Conservation (phyloP, 2,113 vertebrate genomes). For the Thunnus maccoyii region DNA sequence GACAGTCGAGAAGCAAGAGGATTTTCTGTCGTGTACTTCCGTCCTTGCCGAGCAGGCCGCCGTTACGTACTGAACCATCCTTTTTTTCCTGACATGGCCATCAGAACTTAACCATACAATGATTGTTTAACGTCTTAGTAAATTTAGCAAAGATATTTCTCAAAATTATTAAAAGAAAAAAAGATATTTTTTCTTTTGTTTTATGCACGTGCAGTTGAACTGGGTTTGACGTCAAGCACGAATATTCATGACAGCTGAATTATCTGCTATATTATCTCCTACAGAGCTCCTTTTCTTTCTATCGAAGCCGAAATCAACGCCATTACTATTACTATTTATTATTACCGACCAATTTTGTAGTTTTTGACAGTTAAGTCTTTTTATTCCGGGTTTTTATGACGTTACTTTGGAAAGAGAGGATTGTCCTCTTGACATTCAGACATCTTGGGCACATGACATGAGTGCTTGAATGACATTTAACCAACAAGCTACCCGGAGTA, state of each 20-base stretch:
- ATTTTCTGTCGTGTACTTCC: not conserved
- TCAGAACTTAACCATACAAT: not conserved
- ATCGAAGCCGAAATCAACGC: too few relatives aligned
- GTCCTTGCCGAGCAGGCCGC: not conserved
- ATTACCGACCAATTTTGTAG: too few relatives aligned
- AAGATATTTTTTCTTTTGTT: not conserved
- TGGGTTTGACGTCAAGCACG: too few relatives aligned
- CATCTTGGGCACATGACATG: constrained; percentile 30
- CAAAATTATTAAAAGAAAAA: not conserved
- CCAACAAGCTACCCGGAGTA: too few relatives aligned
- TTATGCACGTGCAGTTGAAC: not conserved
- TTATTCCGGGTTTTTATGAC: not conserved
- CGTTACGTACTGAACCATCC: accelerated
- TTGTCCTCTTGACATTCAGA: not conserved
- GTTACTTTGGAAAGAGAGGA: not conserved
- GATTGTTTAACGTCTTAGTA: too few relatives aligned
- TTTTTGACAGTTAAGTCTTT: not conserved
- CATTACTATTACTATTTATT: not conserved
- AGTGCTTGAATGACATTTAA: constrained; percentile 10
- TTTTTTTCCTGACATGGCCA: too few relatives aligned
- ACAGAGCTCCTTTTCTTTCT: too few relatives aligned
- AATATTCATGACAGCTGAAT: not conserved
- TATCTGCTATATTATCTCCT: too few relatives aligned
- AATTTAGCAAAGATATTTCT: too few relatives aligned
- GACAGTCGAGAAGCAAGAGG: not conserved